Base-by-base conservation (phyloP, 2,797 vertebrate species). In the Enoplosus armatus region DNA sequence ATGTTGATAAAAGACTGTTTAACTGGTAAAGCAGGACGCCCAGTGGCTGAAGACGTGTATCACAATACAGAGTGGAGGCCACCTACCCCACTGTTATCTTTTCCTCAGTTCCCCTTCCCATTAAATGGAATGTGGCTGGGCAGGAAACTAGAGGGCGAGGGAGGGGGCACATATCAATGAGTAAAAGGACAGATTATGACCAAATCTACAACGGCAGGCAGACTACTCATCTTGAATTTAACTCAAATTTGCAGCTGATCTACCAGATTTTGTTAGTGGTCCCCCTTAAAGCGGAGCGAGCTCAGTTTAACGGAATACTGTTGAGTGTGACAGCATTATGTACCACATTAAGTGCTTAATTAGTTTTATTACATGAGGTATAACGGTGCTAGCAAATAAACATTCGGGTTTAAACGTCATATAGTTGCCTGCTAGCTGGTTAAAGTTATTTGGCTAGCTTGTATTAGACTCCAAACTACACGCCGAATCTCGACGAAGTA, bases 121-220 rank as follows among this genome's bases (percentile, higher is more conserved):
- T 64, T 45, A 48, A 69, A 66, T 53, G 66, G 62, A 85, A 60
- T 75, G 80, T 67, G 39, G 39, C 62, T 64, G 24, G 22, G 29
- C 35, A 70, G 75, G 79, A 88, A 79, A 64, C 75, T 68, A n/a
- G 22, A 64, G 27, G 26, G 27, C 37, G 2, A 45, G 48, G 24
- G 27, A 67, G 24, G 47, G 27, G 8, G 20, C 8, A 67, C 27
- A 75, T 45, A 33, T 50, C 9, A 68, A 33, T 43, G n/a, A 43
- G 24, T 35, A 33, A 27, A 51, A 12, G 3, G 43, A 45, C 27
- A 35, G 41, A 31, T 51, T 8, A n/a, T 27, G 18, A 75, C n/a
- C 2, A 33, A 14, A 61, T 31, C 6, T 48, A 68, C 20, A 67
- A 14, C n/a, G 0, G 6, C 20, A 47, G n/a, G 3, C 14, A 43